Base-by-base conservation (phyloP, 2,888 invertebrate species). In the Drosophila histrio region DNA sequence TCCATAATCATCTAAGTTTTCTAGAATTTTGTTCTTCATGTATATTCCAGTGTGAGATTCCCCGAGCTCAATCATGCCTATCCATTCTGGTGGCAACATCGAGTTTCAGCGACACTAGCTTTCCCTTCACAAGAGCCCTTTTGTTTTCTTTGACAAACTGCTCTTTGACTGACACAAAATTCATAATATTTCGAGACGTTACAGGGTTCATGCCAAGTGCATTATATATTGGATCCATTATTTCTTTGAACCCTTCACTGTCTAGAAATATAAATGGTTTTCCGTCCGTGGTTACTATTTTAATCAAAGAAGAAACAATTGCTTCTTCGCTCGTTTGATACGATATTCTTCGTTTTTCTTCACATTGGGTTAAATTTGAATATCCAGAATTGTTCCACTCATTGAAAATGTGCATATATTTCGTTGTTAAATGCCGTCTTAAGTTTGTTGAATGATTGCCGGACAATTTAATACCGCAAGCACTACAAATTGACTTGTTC, bases 251-350 rank as follows among this genome's bases (percentile, higher is more conserved):
- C 24, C 66, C 57, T 41, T 61, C 57, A 13, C 57, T 62, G 17
- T 62, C 62, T n/a, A 54, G 21, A 47, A 58, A 58, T 43, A 22
- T 8, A 34, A 67, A 67, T 58, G 62, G 58, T 15, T 53, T 67
- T 22, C 58, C 53, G 13, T 62, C 62, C 1, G 50, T 54, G n/a
- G 59, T 50, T 2, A 56, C 50, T 8, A 68, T 63, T 26, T 56
- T 63, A 2, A 56, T 26, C 17, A 63, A 22, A 11, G 59, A 63
- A 49, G 21, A 43, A 38, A 63, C 22, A 26, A 62, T 49, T 32
- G 53, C 15, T 36, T 63, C 41, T 64, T 60, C 60, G 7, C 50
- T 64, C n/a, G 53, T 61, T 47, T 36, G 7, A 28, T 60, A 56
- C 4, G 41, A 19, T 24, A 61, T 58, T 54, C 7, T 57, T 47